Evolutionary conservation across 2,888 invertebrate species (phyloP), one percentile per base, ranked within the genome.

Genomic region (Ecliptopera silaceata): DNA sequence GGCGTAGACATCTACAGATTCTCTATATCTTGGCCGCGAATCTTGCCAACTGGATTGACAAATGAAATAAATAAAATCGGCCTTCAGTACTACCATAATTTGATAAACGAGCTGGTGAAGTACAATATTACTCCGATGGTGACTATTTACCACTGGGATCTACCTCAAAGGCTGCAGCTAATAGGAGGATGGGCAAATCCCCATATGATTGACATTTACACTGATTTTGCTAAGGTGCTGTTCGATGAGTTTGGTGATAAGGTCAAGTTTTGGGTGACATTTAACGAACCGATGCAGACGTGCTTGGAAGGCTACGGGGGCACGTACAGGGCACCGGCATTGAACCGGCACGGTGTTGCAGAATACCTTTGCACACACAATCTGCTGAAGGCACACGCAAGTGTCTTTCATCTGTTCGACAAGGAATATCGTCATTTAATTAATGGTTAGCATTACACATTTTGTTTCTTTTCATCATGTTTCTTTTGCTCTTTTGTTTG

Each of bases 21-120:
- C 78, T 95, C 95, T 0, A 91, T 95, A 66, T 93, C 96, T 0
- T 97, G 97, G 97, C 83, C 95, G 0, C 87, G 97, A 46, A 90
- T 97, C 43, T 82, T 97, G 63, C 96, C 96, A 0, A 93, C 91
- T 10, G 96, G 95, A 8, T 89, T 93, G 53, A 90, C 92, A 10
- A 93, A 94, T 69, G 75, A 92, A 15, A 86, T 96, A 15, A 97
- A 95, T 75, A 84, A 91, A 36, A 90, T 92, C 1, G 97, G 96
- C 13, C 89, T 97, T 10, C 85, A 93, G 55, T 96, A 96, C 81
- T 97, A 97, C 79, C 94, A 93, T 71, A 93, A 94, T 64, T 82
- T 97, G 41, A 95, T 97, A 49, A 90, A 96, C 70, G 95, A 94
- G 69, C 88, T 97, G 5, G 63, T 94, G 12, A 92, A 84, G 54